A percentile compares a stretch with the other conserved stretches of the same genome.
phyloP scores from a whole-genome alignment of 1,140 invertebrate genomes.

The Drosophila subpulchrella region DNA sequence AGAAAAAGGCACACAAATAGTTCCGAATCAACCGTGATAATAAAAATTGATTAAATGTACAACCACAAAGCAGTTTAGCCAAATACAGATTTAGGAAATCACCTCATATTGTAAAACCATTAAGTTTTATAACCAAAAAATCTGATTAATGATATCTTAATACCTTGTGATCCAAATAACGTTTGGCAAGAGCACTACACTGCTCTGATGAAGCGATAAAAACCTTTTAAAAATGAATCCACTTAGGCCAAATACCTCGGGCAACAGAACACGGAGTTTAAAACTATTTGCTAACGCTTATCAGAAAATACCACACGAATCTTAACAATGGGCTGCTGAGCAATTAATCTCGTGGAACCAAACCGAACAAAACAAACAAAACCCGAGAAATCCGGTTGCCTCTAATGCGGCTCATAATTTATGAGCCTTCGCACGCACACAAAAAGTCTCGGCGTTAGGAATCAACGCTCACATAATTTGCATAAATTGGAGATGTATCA shows the following conservation, averaged over 20 bases:
- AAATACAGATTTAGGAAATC: neutral
- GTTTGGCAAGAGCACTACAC: slow-evolving; percentile 9
- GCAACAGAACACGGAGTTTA: slow-evolving; percentile 21
- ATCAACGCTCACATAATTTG: slow-evolving; percentile 64
- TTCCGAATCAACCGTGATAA: neutral
- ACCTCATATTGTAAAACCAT: neutral
- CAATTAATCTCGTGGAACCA: slow-evolving; percentile 64
- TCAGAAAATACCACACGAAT: slow-evolving; percentile 59
- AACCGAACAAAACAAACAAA: slow-evolving; percentile 31
- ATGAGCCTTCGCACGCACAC: slow-evolving; percentile 58
- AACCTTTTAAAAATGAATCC: slow-evolving; percentile 38
- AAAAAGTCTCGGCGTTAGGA: slow-evolving; percentile 56
- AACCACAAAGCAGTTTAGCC: neutral
- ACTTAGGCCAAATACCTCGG: slow-evolving; percentile 30
- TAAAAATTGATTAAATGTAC: neutral
- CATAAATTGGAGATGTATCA: slow-evolving; percentile 76
- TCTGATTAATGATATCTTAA: slow-evolving; percentile 31
- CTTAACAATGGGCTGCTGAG: slow-evolving; percentile 56
- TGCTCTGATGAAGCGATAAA: slow-evolving; percentile 13
- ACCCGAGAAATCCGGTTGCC: slow-evolving; percentile 62
- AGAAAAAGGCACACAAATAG: neutral
- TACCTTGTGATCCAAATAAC: slow-evolving; percentile 31
- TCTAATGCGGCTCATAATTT: slow-evolving; percentile 63
- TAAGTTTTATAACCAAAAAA: slow-evolving; percentile 8
- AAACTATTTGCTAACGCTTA: slow-evolving; percentile 55